phyloP scores from a whole-genome alignment of 1,140 invertebrate species.

The Diploscapter pachys region DNA sequence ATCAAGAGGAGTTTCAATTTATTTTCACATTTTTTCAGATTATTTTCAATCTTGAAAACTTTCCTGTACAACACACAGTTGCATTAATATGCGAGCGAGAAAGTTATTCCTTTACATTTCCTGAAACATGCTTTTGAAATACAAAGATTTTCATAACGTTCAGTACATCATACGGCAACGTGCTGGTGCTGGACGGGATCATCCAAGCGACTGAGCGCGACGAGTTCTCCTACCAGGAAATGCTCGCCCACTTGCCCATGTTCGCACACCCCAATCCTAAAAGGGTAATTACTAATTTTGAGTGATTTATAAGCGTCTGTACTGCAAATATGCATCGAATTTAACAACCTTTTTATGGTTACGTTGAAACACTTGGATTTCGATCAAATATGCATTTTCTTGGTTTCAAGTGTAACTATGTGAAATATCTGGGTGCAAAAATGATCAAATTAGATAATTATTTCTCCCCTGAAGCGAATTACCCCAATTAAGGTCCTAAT shows the following conservation, averaged over 20 bases:
- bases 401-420: neutral
- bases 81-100: neutral
- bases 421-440: no score
- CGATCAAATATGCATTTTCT: neutral
- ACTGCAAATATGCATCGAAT: neutral
- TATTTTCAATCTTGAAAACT: constrained; percentile 32
- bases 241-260: constrained; percentile 89
- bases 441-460: no score
- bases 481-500: constrained; percentile 72
- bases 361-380: neutral
- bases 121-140: constrained; percentile 1
- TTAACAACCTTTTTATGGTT: no score
- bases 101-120: no score
- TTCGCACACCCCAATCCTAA: constrained; percentile 84
- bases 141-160: constrained; percentile 32
- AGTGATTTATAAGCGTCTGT: neutral
- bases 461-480: neutral
- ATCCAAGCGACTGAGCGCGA: constrained; percentile 94
- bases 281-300: constrained; percentile 67
- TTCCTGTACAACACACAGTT: neutral
- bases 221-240: constrained; percentile 97
- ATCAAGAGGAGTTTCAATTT: neutral
- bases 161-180: constrained; percentile 81
- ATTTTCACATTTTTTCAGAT: neutral
- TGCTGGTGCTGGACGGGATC: constrained; percentile 86